Evolutionary conservation across 2,113 vertebrate genomes (phyloP).

Genomic region (Leptodactylus fuscus): DNA sequence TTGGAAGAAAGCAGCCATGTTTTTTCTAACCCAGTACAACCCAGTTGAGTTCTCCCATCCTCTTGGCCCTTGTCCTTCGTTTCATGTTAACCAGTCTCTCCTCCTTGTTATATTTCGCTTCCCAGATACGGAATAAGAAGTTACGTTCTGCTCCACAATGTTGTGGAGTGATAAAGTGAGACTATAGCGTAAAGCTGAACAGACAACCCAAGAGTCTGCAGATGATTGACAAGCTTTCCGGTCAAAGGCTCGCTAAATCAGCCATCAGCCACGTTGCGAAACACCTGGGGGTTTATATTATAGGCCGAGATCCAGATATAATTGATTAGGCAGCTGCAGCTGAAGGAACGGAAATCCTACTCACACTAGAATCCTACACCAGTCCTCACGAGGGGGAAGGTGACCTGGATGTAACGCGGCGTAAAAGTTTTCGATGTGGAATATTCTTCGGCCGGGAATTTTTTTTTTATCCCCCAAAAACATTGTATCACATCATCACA

Average conservation of each 20-base stretch:
- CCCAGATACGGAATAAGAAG: not conserved
- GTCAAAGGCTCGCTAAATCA: conserved; percentile 46
- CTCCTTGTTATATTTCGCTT: not conserved
- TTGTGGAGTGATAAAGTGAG: conserved; percentile 22
- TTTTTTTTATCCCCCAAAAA: no score
- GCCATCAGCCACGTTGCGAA: conserved; percentile 16
- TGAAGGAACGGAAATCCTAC: conserved; percentile 16
- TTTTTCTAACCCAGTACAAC: not conserved
- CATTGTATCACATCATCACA: no score
- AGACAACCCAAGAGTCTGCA: conserved; percentile 21
- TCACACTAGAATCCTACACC: conserved; percentile 14
- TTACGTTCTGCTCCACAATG: not conserved
- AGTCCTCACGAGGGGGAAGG: not conserved
- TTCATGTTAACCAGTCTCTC: not conserved
- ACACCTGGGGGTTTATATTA: conserved; percentile 32
- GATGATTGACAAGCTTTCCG: conserved; percentile 52
- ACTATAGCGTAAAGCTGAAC: conserved; percentile 22
- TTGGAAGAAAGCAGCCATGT: not conserved
- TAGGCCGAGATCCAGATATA: conserved; percentile 42
- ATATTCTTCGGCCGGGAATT: no score
- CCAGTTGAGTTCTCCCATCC: not conserved
- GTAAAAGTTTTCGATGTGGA: not conserved
- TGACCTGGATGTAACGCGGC: not conserved
- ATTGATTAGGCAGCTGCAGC: conserved; percentile 57
- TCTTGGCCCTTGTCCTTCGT: not conserved